Evolutionary conservation across 2,888 invertebrate species (phyloP).

Genomic region (Cylindroiulus punctatus): DNA sequence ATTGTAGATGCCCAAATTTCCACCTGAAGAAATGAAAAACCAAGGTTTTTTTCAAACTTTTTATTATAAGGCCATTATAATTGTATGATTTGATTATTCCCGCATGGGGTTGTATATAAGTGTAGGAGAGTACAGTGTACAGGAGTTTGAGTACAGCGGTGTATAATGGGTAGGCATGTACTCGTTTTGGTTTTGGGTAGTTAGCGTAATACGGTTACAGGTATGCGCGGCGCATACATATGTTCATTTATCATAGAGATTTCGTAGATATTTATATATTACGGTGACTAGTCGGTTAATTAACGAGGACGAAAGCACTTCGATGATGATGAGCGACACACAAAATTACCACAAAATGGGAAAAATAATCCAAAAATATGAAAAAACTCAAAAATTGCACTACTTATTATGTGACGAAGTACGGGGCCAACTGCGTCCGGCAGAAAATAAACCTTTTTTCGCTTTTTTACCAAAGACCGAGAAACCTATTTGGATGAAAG

Average conservation of each 20-base stretch:
- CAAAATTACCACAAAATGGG: too few species aligned
- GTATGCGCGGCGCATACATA: not conserved
- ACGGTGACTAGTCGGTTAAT: not conserved
- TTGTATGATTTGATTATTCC: too few species aligned
- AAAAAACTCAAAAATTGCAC: not conserved
- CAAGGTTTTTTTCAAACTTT: too few species aligned
- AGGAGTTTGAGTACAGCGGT: too few species aligned
- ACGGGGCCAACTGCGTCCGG: not conserved
- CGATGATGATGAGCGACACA: not conserved
- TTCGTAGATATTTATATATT: constrained; percentile 15
- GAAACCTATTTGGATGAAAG: too few species aligned
- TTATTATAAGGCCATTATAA: too few species aligned
- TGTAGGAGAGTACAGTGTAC: too few species aligned
- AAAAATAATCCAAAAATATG: not conserved
- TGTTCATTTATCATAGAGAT: not conserved
- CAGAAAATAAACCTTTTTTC: not conserved
- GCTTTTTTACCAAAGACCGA: too few species aligned
- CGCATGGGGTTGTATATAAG: too few species aligned
- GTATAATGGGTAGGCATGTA: not conserved
- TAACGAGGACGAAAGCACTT: constrained; percentile 6
- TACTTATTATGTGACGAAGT: not conserved
- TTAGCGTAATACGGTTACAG: not conserved
- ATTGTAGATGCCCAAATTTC: too few species aligned
- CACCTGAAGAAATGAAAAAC: too few species aligned
- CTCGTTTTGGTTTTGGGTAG: constrained; percentile 15